Conservation (phyloP, 2,113 vertebrate species). For the Castor canadensis region DNA sequence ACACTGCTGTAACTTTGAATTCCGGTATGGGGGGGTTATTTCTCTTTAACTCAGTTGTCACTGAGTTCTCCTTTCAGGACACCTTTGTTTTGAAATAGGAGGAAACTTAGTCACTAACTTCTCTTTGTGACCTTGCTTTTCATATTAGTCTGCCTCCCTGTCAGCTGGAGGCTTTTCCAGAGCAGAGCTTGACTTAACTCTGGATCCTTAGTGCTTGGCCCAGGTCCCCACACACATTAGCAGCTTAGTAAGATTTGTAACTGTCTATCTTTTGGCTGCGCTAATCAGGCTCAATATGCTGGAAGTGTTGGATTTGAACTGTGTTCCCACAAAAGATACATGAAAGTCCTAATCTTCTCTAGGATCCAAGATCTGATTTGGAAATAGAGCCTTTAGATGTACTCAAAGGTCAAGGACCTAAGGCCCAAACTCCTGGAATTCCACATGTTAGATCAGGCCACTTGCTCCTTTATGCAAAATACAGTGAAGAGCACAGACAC, state of each 20-base stretch:
- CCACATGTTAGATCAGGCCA: too few relatives aligned
- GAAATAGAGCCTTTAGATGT: background rate
- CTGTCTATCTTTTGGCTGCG: background rate
- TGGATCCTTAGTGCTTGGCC: background rate
- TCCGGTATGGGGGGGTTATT: too few relatives aligned
- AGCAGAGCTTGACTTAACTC: background rate
- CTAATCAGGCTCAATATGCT: background rate
- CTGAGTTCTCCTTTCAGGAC: background rate
- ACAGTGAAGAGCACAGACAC: too few relatives aligned
- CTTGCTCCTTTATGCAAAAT: too few relatives aligned
- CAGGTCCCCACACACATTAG: background rate
- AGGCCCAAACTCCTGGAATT: too few relatives aligned
- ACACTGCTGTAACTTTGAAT: background rate
- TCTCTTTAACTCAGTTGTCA: background rate
- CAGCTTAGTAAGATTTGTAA: background rate
- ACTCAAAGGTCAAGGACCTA: too few relatives aligned
- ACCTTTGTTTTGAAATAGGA: background rate
- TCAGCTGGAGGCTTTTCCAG: background rate
- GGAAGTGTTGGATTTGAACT: background rate
- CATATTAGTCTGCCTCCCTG: background rate
- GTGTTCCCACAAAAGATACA: background rate
- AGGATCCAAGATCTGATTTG: background rate
- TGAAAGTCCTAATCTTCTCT: background rate
- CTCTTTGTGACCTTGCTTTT: background rate
- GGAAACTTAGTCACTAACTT: background rate